A percentile compares a stretch with the other conserved stretches of the same genome.
Conservation (phyloP, 2,113 vertebrate species). For the Centropristis striata region DNA sequence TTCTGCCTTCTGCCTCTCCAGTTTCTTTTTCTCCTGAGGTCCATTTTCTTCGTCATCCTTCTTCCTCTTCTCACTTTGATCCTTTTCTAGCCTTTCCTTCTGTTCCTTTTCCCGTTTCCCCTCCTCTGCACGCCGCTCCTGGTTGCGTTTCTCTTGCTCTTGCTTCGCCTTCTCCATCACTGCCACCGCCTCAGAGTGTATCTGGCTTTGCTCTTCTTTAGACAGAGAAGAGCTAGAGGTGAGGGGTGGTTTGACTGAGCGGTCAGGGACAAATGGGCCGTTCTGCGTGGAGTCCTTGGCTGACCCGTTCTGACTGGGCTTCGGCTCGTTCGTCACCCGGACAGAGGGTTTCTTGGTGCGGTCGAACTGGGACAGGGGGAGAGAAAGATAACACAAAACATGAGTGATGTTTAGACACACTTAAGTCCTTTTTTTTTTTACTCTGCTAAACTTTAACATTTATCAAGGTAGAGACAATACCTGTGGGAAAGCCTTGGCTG, state of each 20-base stretch:
- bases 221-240: constrained; percentile 72
- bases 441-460: neutral
- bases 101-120: constrained; percentile 79
- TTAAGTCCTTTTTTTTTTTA: neutral
- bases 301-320: constrained; percentile 76
- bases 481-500: constrained; percentile 89
- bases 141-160: constrained; percentile 87
- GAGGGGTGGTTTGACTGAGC: constrained; percentile 88
- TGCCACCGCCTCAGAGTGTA: constrained; percentile 85
- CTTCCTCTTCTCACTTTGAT: constrained; percentile 76
- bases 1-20: constrained; percentile 77
- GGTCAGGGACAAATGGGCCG: constrained; percentile 87
- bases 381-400: neutral
- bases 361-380: constrained; percentile 88
- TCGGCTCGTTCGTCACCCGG: constrained; percentile 78
- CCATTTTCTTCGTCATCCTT: constrained; percentile 81
- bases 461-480: constrained; percentile 74
- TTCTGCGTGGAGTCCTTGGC: constrained; percentile 81
- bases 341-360: constrained; percentile 92
- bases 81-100: constrained; percentile 69
- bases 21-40: constrained; percentile 78
- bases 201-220: constrained; percentile 88
- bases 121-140: constrained; percentile 74
- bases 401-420: neutral
- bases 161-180: constrained; percentile 86